Base-by-base conservation (phyloP, 1,140 invertebrate species). In the Dendrolimus punctatus region DNA sequence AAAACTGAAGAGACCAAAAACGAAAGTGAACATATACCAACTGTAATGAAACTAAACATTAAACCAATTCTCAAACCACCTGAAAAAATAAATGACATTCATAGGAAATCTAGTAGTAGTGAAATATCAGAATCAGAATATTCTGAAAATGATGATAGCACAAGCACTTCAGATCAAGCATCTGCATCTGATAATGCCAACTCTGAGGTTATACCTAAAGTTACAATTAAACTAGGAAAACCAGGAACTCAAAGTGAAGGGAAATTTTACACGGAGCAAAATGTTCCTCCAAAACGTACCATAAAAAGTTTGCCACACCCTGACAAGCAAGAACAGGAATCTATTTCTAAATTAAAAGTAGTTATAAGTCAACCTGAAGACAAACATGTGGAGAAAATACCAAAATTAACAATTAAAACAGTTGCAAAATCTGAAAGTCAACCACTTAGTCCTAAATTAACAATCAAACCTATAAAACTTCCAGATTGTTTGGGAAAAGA, bases 71-170 rank as follows among this genome's bases (percentile, higher is more conserved):
- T 62, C 8, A 86, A 75, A 61, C 73, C 75, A 47, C 68, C 80
- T 51, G 85, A 86, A 53, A 84, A 80, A 63, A 74, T 84, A 38
- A 79, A 85, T 72, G 77, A 80, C 59, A 58, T 74, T 41, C 77
- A 83, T 53, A 60, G 79, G 45, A 83, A 82, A 64, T 87, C 84
- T n/a, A 87, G 85, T 58, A 87, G 84, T 47, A 87, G 85, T 76
- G 85, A 87, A 71, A 80, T 87, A 65, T 87, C 85, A 39, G 85
- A 87, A 70, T 87, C 84, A 6, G 85, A 87, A 70, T 80, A 71
- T 65, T 87, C 85, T 41, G 84, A 87, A 73, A 87, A 85, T 79
- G 85, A 87, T 79, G 80, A 87, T 57, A 80, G 70, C 48, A 68
- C 77, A 39, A 85, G 80, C 58, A 84, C 82, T 46, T 85, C 84